Conservation (phyloP, 2,113 vertebrate species). For the Zosterops hypoxanthus region DNA sequence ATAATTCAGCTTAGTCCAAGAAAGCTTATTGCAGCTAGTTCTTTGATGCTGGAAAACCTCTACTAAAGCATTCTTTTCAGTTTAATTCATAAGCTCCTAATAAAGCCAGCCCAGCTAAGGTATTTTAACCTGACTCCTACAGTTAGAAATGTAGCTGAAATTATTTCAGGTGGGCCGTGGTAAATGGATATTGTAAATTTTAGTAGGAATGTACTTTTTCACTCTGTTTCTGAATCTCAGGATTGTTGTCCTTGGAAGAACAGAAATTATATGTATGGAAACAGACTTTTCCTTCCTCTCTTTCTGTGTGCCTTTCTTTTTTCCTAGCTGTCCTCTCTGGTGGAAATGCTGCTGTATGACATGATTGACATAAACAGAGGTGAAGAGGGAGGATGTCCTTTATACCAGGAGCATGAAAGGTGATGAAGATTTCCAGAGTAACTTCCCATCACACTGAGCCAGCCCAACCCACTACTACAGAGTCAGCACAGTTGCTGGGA, state of each 20-base stretch:
- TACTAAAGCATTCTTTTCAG: neutral
- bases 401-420: rapidly evolving
- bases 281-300: neutral
- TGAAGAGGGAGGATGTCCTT: neutral
- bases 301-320: neutral
- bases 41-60: slow-evolving; percentile 17
- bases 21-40: slow-evolving; percentile 20
- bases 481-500: neutral
- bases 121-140: neutral
- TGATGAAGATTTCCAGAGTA: neutral
- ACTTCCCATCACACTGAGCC: neutral
- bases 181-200: neutral
- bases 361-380: neutral
- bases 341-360: neutral
- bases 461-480: neutral
- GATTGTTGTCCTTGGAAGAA: neutral
- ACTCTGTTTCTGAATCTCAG: neutral
- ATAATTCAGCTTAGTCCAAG: slow-evolving; percentile 36
- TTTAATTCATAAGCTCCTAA: neutral
- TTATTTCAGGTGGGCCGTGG: neutral
- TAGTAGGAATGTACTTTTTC: neutral
- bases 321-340: neutral
- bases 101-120: neutral
- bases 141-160: neutral
- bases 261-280: neutral